These are phyloP conservation scores for Tinamus major DNA, from an alignment of 2,797 vertebrate genomes.

Conservation along the genomic window DNA sequence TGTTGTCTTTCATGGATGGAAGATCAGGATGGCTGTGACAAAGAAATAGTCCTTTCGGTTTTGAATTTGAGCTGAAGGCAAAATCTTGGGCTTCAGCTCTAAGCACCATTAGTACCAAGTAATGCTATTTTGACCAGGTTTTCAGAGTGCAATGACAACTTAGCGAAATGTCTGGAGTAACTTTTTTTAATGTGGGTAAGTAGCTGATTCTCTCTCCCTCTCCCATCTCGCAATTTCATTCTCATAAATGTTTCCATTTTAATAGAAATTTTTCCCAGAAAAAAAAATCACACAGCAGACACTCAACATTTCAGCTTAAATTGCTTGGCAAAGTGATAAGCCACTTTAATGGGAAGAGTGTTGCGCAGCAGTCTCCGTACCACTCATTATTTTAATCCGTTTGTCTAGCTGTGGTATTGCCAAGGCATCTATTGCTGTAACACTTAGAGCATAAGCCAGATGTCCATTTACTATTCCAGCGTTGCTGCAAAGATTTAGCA, in stretches of 20 bases:
- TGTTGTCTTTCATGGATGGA: not conserved
- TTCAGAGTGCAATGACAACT: not conserved
- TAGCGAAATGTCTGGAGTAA: not conserved
- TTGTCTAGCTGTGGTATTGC: constrained; percentile 38
- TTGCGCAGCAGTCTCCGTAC: constrained; percentile 22
- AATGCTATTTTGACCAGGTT: not conserved
- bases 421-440: constrained; percentile 33
- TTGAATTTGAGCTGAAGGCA: not conserved
- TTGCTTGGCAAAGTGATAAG: constrained; percentile 59
- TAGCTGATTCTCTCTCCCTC: not conserved
- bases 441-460: constrained; percentile 32
- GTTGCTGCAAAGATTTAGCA: not conserved
- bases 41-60: not conserved
- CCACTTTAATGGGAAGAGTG: constrained; percentile 19
- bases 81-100: not conserved
- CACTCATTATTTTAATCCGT: constrained; percentile 40
- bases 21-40: not conserved
- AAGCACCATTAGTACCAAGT: not conserved
- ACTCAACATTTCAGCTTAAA: constrained; percentile 26
- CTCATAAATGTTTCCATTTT: constrained; percentile 33
- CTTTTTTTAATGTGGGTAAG: not conserved
- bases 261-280: constrained; percentile 35
- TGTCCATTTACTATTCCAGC: constrained; percentile 20
- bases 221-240: not conserved
- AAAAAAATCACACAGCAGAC: constrained; percentile 26